Conservation (phyloP, 2,113 vertebrate genomes). For the Python bivittatus region DNA sequence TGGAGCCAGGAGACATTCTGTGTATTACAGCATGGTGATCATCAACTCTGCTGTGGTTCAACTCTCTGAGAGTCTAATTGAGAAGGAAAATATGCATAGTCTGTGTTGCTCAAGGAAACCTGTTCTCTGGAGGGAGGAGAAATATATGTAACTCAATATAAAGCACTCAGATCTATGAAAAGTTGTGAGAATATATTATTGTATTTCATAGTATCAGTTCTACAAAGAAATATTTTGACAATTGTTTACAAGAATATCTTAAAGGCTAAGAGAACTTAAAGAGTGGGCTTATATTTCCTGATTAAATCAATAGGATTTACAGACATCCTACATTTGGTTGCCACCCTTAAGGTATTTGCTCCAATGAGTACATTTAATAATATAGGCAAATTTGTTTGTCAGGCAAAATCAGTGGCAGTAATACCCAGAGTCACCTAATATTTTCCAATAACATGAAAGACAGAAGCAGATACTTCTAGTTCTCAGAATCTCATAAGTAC, state of each 20-base stretch:
- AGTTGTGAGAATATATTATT: slow-evolving; percentile 29
- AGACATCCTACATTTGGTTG: not conserved
- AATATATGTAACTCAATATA: slow-evolving; percentile 18
- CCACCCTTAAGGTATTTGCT: not conserved
- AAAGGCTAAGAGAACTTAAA: slow-evolving; percentile 21
- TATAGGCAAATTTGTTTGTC: not conserved
- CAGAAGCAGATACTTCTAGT: not conserved
- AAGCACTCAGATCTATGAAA: slow-evolving; percentile 6
- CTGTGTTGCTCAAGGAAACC: slow-evolving; percentile 16
- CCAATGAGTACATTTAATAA: not conserved
- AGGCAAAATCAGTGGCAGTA: not conserved
- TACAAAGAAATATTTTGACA: not conserved
- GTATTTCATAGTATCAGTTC: slow-evolving; percentile 12
- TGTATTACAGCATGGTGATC: slow-evolving; percentile 21
- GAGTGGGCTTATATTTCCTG: not conserved
- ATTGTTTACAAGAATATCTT: slow-evolving; percentile 13
- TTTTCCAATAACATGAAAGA: not conserved
- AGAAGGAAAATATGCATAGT: slow-evolving; percentile 43
- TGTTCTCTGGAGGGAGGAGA: slow-evolving; percentile 13
- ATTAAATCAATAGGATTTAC: not conserved
- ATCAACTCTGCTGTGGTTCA: slow-evolving; percentile 41
- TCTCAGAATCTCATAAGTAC: not conserved
- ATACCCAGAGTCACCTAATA: not conserved
- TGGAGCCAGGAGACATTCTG: slow-evolving; percentile 27
- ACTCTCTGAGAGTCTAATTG: slow-evolving; percentile 49